Evolutionary conservation across 2,113 vertebrate genomes (phyloP), one percentile per base, ranked within the genome.

Genomic region (Hyperopisus bebe): DNA sequence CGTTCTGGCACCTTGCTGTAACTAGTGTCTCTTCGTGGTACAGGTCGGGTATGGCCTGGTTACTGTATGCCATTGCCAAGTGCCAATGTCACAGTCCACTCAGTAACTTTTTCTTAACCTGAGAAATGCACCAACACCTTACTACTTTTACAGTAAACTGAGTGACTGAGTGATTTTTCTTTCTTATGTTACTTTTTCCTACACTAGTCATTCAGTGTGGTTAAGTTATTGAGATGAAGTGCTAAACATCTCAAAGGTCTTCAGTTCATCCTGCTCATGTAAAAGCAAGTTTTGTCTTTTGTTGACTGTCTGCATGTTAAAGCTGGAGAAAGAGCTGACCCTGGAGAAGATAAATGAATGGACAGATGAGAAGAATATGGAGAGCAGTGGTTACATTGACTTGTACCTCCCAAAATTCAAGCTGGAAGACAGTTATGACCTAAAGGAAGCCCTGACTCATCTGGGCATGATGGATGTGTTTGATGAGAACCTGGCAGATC

Each of bases 361-460:
- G 98, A 99, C 97, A 80, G 21, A 89, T 35, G 94, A 92, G n/a
- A 90, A 94, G 5, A 95, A 93, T 46, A 96, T 99, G 90, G 89
- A 92, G 5, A 17, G 88, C 1, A 24, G 47, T 0, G 21, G 91
- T 31, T 96, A 99, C 0, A 93, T 98, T 88, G 5, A 44, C 0
- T 91, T 99, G 84, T 94, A 74, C 58, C 92, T 99, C 88, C 98
- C 98, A 10, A 97, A 94, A 93, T 99, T 99, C 92, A 97, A 96
- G 92, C 93, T 99, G 92, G 97, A 98, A 91, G 95, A 97, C 11
- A 95, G 93, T 90, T 98, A 97, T 4, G 89, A 95, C 27, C 96
- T 99, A 48, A 95, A 92, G 15, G 89, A 95, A 0, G 88, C 93
- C 53, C 94, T 99, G 15, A 3, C 90, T 0, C 91, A 91, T 21